Base-by-base conservation (phyloP, 2,113 vertebrate species). In the Mus pahari region DNA sequence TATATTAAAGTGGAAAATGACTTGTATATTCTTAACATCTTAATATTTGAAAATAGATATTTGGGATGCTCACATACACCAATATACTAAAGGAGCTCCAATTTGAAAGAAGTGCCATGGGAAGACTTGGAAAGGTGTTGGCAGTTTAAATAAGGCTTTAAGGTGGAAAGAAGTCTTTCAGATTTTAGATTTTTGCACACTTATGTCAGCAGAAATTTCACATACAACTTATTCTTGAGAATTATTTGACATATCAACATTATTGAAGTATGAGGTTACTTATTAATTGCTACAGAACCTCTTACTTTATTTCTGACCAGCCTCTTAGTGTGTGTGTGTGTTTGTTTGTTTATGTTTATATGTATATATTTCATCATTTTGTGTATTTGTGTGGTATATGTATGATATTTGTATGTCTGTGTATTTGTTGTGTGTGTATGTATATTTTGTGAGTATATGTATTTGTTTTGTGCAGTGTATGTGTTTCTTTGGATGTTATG, bases 341-440 rank as follows among this genome's bases (percentile, higher is more conserved):
- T 82, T 2, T 50, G 7, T 19, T 0, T 53, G 13, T 53, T 8
- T 66, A 1, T 68, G 19, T 31, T 2, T 64, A 7, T 64, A 20
- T 28, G 5, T 17, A 10, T 60, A 2, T 39, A 6, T 28, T 24
- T 6, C 16, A 4, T 42, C 7, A 22, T 0, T 55, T 36, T 50
- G 2, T 66, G 4, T 66, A 13, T 20, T 9, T 33, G 26, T 13
- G 7, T 78, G 16, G 45, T n/a, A n/a, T n/a, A 4, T 68, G 12
- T 68, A 28, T 33, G 33, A 48, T 33, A 68, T 33, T 68, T 14
- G 64, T 33, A 68, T 68, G 64, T 33, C 26, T 31, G 31, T 68
- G 28, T 33, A 14, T 68, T 68, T 66, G 24, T 28, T 66, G 64
- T 66, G 22, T 64, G 24, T 64, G 64, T 33, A 33, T 14, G 4